These are phyloP conservation scores for Cryptoprocta ferox DNA, from an alignment of 2,797 vertebrate species.

Conservation along the genomic window DNA sequence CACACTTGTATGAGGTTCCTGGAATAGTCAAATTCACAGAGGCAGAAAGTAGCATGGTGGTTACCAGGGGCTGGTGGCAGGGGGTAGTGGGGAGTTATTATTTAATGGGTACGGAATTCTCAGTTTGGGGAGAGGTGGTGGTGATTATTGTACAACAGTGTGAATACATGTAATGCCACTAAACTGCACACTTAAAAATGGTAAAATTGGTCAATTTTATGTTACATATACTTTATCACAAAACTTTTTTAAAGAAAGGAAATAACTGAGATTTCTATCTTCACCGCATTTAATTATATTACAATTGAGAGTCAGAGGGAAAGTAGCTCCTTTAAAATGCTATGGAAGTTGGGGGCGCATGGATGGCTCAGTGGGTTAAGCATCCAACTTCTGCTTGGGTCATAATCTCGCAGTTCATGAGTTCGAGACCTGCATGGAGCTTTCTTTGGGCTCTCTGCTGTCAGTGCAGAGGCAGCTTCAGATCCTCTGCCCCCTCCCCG, in stretches of 20 bases:
- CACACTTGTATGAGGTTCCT: background rate
- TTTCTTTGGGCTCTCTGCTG: too few relatives aligned
- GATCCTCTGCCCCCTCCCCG: background rate
- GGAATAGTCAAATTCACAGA: background rate
- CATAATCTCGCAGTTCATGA: background rate
- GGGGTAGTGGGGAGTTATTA: background rate
- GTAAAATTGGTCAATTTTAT: background rate
- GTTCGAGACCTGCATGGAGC: background rate
- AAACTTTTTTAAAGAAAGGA: background rate
- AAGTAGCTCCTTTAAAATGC: background rate
- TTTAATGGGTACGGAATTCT: background rate
- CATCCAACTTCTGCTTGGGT: background rate
- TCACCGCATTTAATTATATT: background rate
- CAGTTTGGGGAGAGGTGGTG: background rate
- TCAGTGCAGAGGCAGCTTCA: too few relatives aligned
- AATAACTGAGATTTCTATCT: background rate
- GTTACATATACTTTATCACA: background rate
- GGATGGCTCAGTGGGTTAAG: background rate
- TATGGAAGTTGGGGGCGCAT: too few relatives aligned
- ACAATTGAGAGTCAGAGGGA: background rate
- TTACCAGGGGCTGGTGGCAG: background rate
- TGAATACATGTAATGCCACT: background rate
- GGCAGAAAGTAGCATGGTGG: background rate
- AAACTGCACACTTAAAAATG: background rate
- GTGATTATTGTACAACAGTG: background rate